These are phyloP conservation scores for Cinclus cinclus DNA, from an alignment of 2,113 vertebrate genomes.

Conservation along the genomic window DNA sequence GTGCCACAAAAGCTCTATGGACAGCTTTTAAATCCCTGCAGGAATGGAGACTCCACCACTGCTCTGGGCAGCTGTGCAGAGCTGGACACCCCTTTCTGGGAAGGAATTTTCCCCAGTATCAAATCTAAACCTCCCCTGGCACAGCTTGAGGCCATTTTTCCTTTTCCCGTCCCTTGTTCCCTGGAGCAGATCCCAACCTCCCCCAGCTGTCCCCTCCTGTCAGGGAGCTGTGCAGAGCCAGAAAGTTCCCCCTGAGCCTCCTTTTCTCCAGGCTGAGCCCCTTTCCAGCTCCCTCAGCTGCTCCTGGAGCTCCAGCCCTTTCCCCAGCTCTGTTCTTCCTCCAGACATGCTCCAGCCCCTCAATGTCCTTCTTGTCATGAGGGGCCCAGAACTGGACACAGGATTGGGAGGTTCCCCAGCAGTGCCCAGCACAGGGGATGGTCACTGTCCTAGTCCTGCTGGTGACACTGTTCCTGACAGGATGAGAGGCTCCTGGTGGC, in stretches of 20 bases:
- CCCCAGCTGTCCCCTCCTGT: background rate
- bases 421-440: background rate
- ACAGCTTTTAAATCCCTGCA: background rate
- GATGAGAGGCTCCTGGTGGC: background rate
- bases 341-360: accelerated
- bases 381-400: background rate
- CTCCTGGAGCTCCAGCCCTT: background rate
- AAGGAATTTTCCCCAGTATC: background rate
- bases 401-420: background rate
- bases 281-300: background rate
- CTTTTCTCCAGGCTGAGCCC: background rate
- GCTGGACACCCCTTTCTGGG: background rate
- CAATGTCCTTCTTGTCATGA: background rate
- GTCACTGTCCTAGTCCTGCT: background rate
- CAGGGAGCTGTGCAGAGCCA: background rate
- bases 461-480: background rate
- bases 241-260: background rate
- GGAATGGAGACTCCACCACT: background rate
- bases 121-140: background rate
- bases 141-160: accelerated
- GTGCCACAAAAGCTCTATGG: background rate
- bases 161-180: background rate
- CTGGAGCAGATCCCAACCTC: background rate
- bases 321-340: accelerated
- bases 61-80: background rate